Conservation (phyloP, 1,140 invertebrate species). For the Atta texana region DNA sequence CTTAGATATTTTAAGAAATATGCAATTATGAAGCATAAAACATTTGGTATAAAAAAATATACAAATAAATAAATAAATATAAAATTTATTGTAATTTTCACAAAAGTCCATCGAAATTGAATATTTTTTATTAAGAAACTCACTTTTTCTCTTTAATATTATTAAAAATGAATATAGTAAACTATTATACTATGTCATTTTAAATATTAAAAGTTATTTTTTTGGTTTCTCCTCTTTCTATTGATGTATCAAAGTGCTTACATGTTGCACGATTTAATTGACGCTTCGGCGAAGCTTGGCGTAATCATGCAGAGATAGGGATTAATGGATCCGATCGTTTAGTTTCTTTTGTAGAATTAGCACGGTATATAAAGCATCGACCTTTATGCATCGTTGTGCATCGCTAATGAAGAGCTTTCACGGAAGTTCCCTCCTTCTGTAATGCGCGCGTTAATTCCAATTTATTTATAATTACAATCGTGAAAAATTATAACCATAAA, state of each 20-base stretch:
- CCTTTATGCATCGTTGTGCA: slow-evolving; percentile 56
- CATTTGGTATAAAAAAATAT: not conserved
- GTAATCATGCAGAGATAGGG: not conserved
- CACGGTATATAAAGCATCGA: slow-evolving; percentile 44
- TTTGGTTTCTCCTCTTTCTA: not conserved
- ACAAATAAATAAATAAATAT: not conserved
- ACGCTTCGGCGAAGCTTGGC: not conserved
- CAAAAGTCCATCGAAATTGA: not conserved
- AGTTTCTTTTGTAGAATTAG: slow-evolving; percentile 41
- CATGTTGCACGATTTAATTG: slow-evolving; percentile 6
- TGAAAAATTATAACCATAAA: slow-evolving; percentile 34
- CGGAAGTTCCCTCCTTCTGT: slow-evolving; percentile 43
- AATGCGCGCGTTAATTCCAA: slow-evolving; percentile 54
- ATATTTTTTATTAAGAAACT: not conserved
- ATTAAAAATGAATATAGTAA: not conserved
- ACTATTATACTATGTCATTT: not conserved
- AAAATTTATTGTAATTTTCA: not conserved
- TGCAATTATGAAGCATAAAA: not conserved
- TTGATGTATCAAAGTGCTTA: not conserved
- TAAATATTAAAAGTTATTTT: not conserved
- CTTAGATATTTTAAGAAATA: not conserved
- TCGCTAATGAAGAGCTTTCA: slow-evolving; percentile 60
- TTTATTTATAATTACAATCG: slow-evolving; percentile 59
- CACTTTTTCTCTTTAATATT: not conserved
- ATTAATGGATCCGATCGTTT: slow-evolving; percentile 29